phyloP scores from a whole-genome alignment of 2,888 invertebrate species.

The Tetranychus piercei region DNA sequence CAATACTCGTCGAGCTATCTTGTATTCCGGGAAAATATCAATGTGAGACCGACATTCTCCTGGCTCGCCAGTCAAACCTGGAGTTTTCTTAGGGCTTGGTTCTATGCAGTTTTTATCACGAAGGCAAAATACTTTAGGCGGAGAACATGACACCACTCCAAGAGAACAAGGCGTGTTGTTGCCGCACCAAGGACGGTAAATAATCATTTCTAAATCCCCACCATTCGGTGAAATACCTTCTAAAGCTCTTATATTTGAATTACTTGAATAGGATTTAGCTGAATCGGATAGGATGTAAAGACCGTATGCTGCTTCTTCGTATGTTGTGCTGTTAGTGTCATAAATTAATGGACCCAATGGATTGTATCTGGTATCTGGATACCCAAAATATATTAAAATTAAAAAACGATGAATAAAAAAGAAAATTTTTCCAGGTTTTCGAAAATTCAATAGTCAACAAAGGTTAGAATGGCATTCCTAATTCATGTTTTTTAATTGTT shows the following conservation, averaged over 20 bases:
- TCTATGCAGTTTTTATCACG: constrained; percentile 14
- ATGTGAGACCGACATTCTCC: constrained; percentile 6
- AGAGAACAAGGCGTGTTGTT: not conserved
- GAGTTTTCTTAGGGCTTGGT: not conserved
- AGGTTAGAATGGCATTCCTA: no score
- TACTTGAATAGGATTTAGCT: not conserved
- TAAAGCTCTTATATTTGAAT: constrained; percentile 15
- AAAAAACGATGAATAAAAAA: not conserved
- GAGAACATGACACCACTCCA: not conserved
- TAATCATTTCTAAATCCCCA: constrained; percentile 15
- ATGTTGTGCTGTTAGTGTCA: not conserved
- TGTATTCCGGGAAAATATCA: constrained; percentile 16
- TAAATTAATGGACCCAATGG: not conserved
- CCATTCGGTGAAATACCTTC: constrained; percentile 17
- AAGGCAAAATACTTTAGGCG: not conserved
- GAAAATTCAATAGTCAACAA: no score
- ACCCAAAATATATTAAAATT: not conserved
- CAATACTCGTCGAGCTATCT: constrained; percentile 12
- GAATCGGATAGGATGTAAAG: not conserved
- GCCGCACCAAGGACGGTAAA: constrained; percentile 13
- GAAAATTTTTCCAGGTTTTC: no score
- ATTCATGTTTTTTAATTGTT: no score
- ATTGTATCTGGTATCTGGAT: not conserved
- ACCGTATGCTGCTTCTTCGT: not conserved
- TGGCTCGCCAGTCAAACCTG: not conserved